Evolutionary conservation across 2,888 invertebrate species (phyloP).

Genomic region (Dexiosoma caninum): DNA sequence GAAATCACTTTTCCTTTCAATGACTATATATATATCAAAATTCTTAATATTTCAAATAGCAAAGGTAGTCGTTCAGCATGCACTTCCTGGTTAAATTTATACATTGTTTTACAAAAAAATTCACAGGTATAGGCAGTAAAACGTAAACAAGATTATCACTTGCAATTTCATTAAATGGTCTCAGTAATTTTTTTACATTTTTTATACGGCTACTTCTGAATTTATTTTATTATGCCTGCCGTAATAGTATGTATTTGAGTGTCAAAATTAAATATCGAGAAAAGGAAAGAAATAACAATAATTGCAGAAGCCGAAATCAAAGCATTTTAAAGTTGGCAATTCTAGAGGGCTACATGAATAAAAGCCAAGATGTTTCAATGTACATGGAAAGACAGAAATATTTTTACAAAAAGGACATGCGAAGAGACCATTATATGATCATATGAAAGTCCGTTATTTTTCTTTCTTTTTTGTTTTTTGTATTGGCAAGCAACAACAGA

Average conservation of each 20-base stretch:
- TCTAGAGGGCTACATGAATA: conserved; percentile 56
- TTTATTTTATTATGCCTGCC: not conserved
- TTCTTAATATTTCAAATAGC: conserved; percentile 42
- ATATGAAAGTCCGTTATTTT: not conserved
- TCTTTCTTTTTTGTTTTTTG: no score
- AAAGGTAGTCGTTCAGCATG: not conserved
- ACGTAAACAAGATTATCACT: conserved; percentile 48
- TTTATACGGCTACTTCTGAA: not conserved
- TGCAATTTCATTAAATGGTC: conserved; percentile 52
- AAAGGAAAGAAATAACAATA: not conserved
- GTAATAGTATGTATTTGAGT: conserved; percentile 6
- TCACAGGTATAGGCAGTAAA: conserved; percentile 2
- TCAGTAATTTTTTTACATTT: conserved; percentile 45
- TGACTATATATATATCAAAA: not conserved
- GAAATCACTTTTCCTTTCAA: conserved; percentile 4
- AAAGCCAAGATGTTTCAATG: conserved; percentile 26
- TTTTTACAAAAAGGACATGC: not conserved
- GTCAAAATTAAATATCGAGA: conserved; percentile 29
- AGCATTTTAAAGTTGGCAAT: conserved; percentile 52
- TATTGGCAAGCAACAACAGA: not conserved
- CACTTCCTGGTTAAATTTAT: conserved; percentile 26
- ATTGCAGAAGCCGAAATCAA: conserved; percentile 24
- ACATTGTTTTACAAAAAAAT: conserved; percentile 39
- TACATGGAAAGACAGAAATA: not conserved
- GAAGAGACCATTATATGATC: conserved; percentile 16